Percentiles rank a stretch among this genome's conserved stretches.
Conservation (phyloP, 2,113 vertebrate species). For the Quiscalus mexicanus region DNA sequence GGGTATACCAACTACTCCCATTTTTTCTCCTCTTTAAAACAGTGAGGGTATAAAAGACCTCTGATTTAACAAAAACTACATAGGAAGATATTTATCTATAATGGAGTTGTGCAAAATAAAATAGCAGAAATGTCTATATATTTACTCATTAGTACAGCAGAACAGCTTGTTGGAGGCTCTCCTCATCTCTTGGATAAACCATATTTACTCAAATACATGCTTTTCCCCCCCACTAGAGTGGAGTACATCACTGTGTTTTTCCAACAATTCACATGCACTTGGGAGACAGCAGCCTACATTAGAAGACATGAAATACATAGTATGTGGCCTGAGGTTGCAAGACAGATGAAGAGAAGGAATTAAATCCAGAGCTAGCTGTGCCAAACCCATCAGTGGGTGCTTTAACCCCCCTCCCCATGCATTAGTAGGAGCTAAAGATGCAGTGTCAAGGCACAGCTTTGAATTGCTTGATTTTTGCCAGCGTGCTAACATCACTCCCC, state of each 20-base stretch:
- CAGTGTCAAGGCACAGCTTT: neutral
- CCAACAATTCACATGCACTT: neutral
- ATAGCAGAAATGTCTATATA: neutral
- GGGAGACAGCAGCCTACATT: neutral
- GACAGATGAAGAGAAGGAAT: neutral
- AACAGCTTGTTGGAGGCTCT: neutral
- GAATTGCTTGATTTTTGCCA: neutral
- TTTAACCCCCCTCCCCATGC: neutral
- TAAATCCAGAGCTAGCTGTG: neutral
- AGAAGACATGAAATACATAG: neutral
- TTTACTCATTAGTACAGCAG: neutral
- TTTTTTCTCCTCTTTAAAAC: neutral
- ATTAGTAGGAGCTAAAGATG: neutral
- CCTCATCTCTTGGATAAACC: neutral
- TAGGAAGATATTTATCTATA: neutral
- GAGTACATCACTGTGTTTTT: neutral
- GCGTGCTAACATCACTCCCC: neutral
- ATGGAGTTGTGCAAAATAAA: neutral
- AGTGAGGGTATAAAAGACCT: neutral
- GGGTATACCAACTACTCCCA: neutral
- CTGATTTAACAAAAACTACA: neutral
- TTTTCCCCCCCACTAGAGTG: neutral
- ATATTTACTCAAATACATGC: neutral
- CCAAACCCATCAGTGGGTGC: neutral
- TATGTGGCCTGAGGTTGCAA: neutral